Evolutionary conservation across 2,113 vertebrate genomes (phyloP).

Genomic region (Rhineura floridana): DNA sequence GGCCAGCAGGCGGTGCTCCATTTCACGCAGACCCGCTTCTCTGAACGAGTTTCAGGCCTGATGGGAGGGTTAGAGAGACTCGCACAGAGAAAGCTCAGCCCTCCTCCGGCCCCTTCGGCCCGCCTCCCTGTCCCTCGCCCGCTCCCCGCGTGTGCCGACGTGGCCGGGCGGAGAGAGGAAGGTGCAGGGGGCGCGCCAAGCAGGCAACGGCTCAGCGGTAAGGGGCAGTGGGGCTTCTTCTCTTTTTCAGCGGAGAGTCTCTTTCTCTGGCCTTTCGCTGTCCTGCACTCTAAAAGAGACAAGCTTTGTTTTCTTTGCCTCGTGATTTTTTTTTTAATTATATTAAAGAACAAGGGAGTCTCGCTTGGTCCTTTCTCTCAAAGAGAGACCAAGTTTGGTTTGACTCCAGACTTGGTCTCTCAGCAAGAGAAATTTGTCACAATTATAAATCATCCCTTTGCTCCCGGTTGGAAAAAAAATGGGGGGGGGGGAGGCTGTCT

Average conservation of each 20-base stretch:
- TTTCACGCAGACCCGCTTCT: accelerated
- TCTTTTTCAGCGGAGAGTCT: background rate
- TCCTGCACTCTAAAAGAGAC: too few species aligned
- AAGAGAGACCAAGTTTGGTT: too few species aligned
- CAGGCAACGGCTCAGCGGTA: conserved; percentile 24
- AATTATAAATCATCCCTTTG: background rate
- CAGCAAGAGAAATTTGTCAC: too few species aligned
- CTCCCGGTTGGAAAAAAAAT: too few species aligned
- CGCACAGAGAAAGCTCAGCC: accelerated
- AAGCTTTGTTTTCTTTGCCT: accelerated
- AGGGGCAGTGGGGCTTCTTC: conserved; percentile 63
- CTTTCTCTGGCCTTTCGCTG: too few species aligned
- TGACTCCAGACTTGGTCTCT: too few species aligned
- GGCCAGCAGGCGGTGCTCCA: background rate
- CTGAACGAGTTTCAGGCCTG: accelerated
- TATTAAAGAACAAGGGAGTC: background rate
- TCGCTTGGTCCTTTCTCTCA: background rate
- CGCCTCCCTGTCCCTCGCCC: conserved; percentile 54
- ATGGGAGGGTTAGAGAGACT: accelerated
- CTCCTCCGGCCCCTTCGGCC: background rate
- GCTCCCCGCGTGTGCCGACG: conserved; percentile 70
- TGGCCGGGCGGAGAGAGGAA: conserved; percentile 69
- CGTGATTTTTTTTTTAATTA: background rate
- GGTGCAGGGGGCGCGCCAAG: background rate
- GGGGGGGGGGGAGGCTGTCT: background rate